Base-by-base conservation (phyloP, 30 jellyfish, hydroid and myxozoan genomes). In the Phacellophora camtschatica region DNA sequence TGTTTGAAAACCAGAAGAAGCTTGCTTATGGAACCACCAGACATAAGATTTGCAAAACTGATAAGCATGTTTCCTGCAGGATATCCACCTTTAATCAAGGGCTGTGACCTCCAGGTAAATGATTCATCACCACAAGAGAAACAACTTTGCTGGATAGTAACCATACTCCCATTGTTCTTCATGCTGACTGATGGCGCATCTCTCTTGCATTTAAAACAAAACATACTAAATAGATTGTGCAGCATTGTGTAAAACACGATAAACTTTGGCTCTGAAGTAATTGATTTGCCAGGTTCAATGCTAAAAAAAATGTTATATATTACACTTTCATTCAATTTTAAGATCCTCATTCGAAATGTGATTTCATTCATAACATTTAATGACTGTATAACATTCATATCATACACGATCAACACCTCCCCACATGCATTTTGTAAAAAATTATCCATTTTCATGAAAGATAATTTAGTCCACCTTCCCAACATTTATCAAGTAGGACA, bases 221-320 rank as follows among this genome's bases (percentile, higher is more conserved):
- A 54, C 87, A 74, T 74, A 5, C 56, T 49, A 36, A 74, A 74
- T 23, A 74, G 76, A 11, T 34, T 49, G 25, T 51, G n/a, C 31
- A 74, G 78, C 77, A 49, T 55, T 56, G 77, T 30, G 78, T 51
- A 74, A 32, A 74, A 74, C 23, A 74, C 62, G 31, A 74, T 39
- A 19, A 74, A 74, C 50, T 53, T 33, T 34, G 87, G 87, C 55
- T 74, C 87, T 42, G 22, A 6, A 22, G 22, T 6, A 15, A 22
- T 5, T 57, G 36, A 23, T 16, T 5, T 57, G 43, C 30, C 28
- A 2, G 72, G 36, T 5, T 57, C 72, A 2, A 57, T 3, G 13
- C 72, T 57, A 31, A 15, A 3, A 22, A 57, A 20, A n/a, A n/a
- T n/a, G n/a, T n/a, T n/a, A n/a, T n/a, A n/a, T n/a, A n/a, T n/a